These are phyloP conservation scores for Coranthus polyacanthus DNA, from an alignment of 2,797 vertebrate species.

Conservation along the genomic window DNA sequence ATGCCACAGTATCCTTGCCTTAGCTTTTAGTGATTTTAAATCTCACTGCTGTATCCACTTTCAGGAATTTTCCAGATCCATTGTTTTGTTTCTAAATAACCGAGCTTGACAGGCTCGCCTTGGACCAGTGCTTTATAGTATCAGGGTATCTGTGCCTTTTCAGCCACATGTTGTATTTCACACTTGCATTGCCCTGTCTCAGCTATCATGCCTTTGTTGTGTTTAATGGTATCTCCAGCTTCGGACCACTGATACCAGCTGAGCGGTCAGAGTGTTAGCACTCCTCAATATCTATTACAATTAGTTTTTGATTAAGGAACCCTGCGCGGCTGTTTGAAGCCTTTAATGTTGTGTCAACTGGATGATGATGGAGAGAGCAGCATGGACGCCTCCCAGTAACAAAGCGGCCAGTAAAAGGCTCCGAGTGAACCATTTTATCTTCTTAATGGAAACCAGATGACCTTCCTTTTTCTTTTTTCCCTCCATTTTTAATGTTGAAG, in stretches of 20 bases:
- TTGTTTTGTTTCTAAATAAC: slow-evolving; percentile 85
- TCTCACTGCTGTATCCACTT: slow-evolving; percentile 60
- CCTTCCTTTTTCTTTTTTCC: slow-evolving; percentile 75
- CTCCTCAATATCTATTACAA: slow-evolving; percentile 99
- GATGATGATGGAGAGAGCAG: slow-evolving; percentile 95
- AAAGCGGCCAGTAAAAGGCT: slow-evolving; percentile 97
- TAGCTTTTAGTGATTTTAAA: slow-evolving; percentile 66
- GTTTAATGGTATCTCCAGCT: slow-evolving; percentile 92
- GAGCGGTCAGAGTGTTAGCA: slow-evolving; percentile 95
- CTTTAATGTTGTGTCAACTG: slow-evolving; percentile 99
- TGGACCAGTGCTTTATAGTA: slow-evolving; percentile 86
- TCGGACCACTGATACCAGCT: slow-evolving; percentile 90
- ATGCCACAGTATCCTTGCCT: slow-evolving; percentile 30
- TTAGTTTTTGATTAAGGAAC: slow-evolving; percentile 99
- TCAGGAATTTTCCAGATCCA: slow-evolving; percentile 71
- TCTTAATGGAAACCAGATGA: slow-evolving; percentile 99
- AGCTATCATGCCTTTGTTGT: slow-evolving; percentile 90
- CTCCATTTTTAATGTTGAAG: slow-evolving; percentile 89
- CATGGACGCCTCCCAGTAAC: slow-evolving; percentile 94
- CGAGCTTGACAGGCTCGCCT: slow-evolving; percentile 77
- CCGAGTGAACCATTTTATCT: slow-evolving; percentile 99
- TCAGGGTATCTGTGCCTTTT: slow-evolving; percentile 84
- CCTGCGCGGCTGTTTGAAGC: slow-evolving; percentile 92
- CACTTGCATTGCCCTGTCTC: slow-evolving; percentile 90
- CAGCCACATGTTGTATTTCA: slow-evolving; percentile 89